Evolutionary conservation across 2,888 invertebrate genomes (phyloP).

Genomic region (Julus scanicus): DNA sequence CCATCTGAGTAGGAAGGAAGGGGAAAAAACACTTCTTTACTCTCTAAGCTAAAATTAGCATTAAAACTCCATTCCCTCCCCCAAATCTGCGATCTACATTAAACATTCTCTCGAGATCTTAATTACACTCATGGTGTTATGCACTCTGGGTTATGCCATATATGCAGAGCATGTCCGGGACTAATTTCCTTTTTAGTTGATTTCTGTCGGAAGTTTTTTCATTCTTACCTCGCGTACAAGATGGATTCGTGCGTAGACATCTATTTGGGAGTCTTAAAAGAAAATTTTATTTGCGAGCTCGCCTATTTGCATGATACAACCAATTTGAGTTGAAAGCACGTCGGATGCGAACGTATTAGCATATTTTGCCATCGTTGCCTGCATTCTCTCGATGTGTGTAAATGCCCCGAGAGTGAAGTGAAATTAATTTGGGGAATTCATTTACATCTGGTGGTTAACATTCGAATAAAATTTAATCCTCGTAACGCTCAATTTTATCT

Average conservation of each 20-base stretch:
- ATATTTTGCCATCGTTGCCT: neutral
- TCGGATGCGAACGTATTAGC: neutral
- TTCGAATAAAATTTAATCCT: conserved; percentile 33
- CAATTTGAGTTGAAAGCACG: conserved; percentile 28
- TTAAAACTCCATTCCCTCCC: too few species aligned
- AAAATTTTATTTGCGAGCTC: neutral
- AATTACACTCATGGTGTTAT: neutral
- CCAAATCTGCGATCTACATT: too few species aligned
- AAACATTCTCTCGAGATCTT: neutral
- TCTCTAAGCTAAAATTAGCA: too few species aligned
- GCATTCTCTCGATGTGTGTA: neutral
- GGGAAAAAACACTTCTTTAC: too few species aligned
- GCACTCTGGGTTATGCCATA: neutral
- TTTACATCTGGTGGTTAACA: conserved; percentile 22
- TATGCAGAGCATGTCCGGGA: neutral
- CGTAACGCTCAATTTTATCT: neutral
- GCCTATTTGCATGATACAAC: conserved; percentile 16
- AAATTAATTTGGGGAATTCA: conserved; percentile 28
- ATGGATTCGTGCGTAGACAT: neutral
- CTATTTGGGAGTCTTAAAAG: neutral
- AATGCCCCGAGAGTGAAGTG: conserved; percentile 27
- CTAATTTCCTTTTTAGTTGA: neutral
- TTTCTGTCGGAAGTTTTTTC: neutral
- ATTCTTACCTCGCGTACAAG: neutral
- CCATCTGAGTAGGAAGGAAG: too few species aligned